These are phyloP conservation scores for Anableps anableps DNA, from an alignment of 2,797 vertebrate species.

Conservation along the genomic window DNA sequence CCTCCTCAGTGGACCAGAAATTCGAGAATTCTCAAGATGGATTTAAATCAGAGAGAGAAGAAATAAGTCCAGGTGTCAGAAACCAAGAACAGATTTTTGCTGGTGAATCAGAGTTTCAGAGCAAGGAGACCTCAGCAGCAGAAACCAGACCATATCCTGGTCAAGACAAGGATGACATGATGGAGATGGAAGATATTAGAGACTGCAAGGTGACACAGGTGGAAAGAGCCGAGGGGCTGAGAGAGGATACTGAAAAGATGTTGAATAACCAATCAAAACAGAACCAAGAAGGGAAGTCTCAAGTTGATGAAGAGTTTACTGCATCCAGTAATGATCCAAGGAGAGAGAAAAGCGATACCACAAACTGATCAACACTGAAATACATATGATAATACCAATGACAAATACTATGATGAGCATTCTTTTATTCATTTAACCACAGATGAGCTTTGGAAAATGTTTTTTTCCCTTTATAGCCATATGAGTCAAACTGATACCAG, in stretches of 20 bases:
- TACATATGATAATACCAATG: not conserved
- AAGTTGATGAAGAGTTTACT: not conserved
- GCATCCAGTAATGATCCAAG: not conserved
- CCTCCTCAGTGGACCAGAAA: conserved; percentile 14
- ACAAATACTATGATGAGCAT: not conserved
- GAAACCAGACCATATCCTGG: not conserved
- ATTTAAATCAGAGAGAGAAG: not conserved
- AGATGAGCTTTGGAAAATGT: not conserved
- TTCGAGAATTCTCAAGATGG: not conserved
- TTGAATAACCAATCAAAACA: conserved; percentile 25
- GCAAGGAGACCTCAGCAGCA: not conserved
- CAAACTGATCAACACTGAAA: not conserved
- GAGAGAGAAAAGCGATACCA: not conserved
- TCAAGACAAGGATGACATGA: conserved; percentile 67
- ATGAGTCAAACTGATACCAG: not conserved
- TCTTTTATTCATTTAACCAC: not conserved
- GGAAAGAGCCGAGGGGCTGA: conserved; percentile 19
- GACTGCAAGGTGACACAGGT: conserved; percentile 65
- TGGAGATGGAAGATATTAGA: conserved; percentile 71
- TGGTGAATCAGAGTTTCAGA: conserved; percentile 11
- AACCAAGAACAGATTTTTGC: conserved; percentile 8
- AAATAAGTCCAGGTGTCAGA: not conserved
- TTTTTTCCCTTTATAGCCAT: not conserved
- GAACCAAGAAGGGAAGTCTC: conserved; percentile 23
- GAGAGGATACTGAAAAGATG: conserved; percentile 29